A percentile compares a stretch with the other conserved stretches of the same genome.
phyloP scores from a whole-genome alignment of 2,113 vertebrate genomes.

The Electrona antarctica region DNA sequence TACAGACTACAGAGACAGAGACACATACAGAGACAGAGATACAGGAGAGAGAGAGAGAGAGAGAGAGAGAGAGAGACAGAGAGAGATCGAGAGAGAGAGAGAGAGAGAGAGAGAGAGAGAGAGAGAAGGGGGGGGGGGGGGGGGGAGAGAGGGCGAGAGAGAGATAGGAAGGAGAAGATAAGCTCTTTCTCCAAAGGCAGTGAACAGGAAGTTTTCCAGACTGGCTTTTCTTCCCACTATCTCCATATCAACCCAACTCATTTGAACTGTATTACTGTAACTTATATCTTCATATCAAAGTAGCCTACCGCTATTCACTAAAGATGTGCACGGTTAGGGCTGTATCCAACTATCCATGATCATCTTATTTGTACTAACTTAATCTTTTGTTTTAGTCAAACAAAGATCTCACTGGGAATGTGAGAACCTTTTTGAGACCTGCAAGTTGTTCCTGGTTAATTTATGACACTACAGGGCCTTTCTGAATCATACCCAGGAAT shows the following conservation, averaged over 20 bases:
- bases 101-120: not conserved
- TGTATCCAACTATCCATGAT: not conserved
- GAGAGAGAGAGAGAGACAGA: not conserved
- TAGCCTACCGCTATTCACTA: too few species aligned
- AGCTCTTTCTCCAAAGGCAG: slow-evolving; percentile 31
- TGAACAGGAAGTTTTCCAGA: slow-evolving; percentile 61
- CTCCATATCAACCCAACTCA: slow-evolving; percentile 44
- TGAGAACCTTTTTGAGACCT: slow-evolving; percentile 21
- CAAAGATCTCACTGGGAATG: slow-evolving; percentile 51
- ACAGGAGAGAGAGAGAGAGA: not conserved
- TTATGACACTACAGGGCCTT: slow-evolving; percentile 44
- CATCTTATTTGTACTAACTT: slow-evolving; percentile 19
- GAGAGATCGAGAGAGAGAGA: not conserved
- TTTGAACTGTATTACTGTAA: too few species aligned
- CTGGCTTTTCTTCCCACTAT: slow-evolving; percentile 38
- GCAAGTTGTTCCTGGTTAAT: slow-evolving; percentile 34
- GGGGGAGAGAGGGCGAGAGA: not conserved
- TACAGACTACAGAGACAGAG: too few species aligned
- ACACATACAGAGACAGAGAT: not conserved
- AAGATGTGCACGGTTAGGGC: not conserved
- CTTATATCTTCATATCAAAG: too few species aligned
- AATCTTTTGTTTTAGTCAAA: slow-evolving; percentile 23
- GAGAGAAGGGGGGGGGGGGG: not conserved
- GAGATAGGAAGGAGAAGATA: slow-evolving; percentile 3
- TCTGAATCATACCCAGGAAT: slow-evolving; percentile 63